Base-by-base conservation (phyloP, 1,140 invertebrate genomes). In the Drosophila teissieri region DNA sequence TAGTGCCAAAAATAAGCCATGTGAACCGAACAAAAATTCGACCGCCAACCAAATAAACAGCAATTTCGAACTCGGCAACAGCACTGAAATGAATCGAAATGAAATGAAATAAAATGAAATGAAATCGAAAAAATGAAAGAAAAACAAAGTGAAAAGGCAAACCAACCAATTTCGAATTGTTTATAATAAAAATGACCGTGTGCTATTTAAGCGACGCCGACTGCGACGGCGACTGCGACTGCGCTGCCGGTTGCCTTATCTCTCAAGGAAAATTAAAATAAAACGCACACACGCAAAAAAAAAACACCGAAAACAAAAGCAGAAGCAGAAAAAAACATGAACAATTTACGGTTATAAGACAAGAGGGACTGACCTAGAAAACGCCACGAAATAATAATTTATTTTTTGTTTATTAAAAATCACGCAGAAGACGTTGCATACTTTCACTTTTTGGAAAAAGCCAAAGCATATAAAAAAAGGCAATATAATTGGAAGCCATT, bases 131-230 rank as follows among this genome's bases (percentile, higher is more conserved):
- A 73, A 67, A 55, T 53, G 52, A 63, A 49, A 24, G 17, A 51
- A 37, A 78, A 65, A 58, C 62, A 63, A 45, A 24, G n/a, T 40
- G 42, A 48, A 15, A 64, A 53, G 44, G 68, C 60, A 55, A 68
- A 60, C 24, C 49, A 56, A 57, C 73, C 68, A 76, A 62, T 77
- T 77, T 88, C 84, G 85, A 80, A 89, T 89, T 89, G 84, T 89
- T 89, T 89, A 89, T 89, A 89, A 90, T 85, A 90, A 90, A 90
- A 90, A 90, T 90, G 85, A 85, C 85, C 85, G 85, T 90, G 85
- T 90, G 80, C 85, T 86, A 90, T 90, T 90, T 90, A 88, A 82
- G 75, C 83, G 56, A 80, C 51, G 78, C 48, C 78, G 65, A 49
- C 19, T 19, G 19, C 24, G 24, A 4, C 24, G 76, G 75, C 83